Conservation (phyloP, 2,113 vertebrate species). For the Silurus meridionalis region DNA sequence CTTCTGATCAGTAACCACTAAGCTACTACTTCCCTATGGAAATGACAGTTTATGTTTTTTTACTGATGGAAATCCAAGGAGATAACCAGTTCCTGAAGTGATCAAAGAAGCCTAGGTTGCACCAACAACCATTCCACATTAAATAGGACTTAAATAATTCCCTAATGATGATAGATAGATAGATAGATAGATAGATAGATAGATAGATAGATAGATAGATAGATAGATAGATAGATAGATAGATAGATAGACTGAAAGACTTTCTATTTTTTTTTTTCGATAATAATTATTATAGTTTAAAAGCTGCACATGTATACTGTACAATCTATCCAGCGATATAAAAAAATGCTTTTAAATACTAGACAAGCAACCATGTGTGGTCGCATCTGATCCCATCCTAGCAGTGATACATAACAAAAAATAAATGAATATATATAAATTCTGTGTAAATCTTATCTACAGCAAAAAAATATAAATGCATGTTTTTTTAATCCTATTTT, state of each 20-base stretch:
- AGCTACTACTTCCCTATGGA: too few species aligned
- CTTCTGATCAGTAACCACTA: too few species aligned
- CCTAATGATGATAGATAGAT: too few species aligned
- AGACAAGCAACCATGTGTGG: not conserved
- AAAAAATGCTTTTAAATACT: constrained; percentile 1
- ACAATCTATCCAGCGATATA: not conserved
- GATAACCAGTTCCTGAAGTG: not conserved
- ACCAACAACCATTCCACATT: not conserved
- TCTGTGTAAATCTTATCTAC: constrained; percentile 2
- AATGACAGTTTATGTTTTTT: too few species aligned
- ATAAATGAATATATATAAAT: not conserved
- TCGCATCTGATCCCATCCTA: not conserved
- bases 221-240: not conserved
- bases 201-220: not conserved
- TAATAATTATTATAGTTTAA: not conserved
- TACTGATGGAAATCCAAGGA: not conserved
- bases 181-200: not conserved
- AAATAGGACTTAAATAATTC: too few species aligned
- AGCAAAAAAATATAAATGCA: constrained; percentile 12
- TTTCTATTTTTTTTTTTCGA: too few species aligned
- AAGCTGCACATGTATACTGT: not conserved
- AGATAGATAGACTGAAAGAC: not conserved
- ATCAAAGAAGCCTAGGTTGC: not conserved
- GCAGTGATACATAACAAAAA: not conserved
- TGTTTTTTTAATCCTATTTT: constrained; percentile 15